A percentile compares a stretch with the other conserved stretches of the same genome.
These are phyloP conservation scores for Oscheius sp. DNA, from an alignment of 2,888 invertebrate genomes.

Conservation along the genomic window DNA sequence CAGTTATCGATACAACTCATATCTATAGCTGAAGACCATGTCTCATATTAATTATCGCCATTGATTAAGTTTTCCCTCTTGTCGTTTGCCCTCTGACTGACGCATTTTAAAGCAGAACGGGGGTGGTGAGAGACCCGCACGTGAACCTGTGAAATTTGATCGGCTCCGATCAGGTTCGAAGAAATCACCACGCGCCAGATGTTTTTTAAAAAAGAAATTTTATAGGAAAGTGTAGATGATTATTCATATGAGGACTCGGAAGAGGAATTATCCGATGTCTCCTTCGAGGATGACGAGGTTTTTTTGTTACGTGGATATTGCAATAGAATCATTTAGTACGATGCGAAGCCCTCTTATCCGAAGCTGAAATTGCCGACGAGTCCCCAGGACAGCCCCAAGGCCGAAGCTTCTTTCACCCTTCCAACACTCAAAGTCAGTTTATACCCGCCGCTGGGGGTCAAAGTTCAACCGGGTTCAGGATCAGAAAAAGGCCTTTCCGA, in stretches of 20 bases:
- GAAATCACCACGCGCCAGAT: too few species aligned
- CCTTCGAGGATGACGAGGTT: constrained; percentile 36
- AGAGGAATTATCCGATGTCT: constrained; percentile 35
- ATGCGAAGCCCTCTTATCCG: constrained; percentile 1
- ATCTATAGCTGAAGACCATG: too few species aligned
- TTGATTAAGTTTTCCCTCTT: constrained; percentile 6
- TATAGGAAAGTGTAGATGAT: constrained; percentile 36
- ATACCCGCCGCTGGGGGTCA: background rate
- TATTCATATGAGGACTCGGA: constrained; percentile 27
- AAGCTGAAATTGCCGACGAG: constrained; percentile 7
- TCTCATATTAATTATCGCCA: background rate
- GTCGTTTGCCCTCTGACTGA: constrained; percentile 25
- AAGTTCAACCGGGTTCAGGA: too few species aligned
- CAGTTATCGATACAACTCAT: too few species aligned
- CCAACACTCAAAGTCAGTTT: background rate
- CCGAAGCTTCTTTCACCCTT: constrained; percentile 21
- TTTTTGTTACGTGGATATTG: background rate
- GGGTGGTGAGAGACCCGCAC: constrained; percentile 31
- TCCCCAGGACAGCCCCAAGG: constrained; percentile 22
- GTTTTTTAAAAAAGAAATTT: background rate
- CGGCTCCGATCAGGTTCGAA: background rate
- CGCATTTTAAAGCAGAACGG: constrained; percentile 35
- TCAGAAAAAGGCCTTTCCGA: constrained; percentile 15
- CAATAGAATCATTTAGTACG: background rate
- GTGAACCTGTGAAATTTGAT: constrained; percentile 24